These are phyloP conservation scores for Catotricha subobsoleta DNA, from an alignment of 2,888 invertebrate species.

Conservation along the genomic window DNA sequence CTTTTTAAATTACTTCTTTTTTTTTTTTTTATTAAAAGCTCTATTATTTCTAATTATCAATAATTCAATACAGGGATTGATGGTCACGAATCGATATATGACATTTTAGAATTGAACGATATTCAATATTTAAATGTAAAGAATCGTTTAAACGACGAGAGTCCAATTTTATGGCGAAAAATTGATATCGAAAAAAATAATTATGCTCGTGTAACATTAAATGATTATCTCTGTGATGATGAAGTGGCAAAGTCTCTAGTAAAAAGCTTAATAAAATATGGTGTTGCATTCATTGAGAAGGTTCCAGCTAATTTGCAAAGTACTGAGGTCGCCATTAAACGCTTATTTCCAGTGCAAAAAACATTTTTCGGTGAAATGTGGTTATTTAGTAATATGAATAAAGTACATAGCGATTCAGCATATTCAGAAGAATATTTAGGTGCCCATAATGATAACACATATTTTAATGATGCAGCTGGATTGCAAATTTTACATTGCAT, in stretches of 20 bases:
- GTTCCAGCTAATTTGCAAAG: conserved; percentile 22
- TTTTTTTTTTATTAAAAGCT: not conserved
- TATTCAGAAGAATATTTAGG: conserved; percentile 49
- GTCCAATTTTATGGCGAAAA: conserved; percentile 34
- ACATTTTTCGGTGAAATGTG: conserved; percentile 62
- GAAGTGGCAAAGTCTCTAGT: conserved; percentile 32
- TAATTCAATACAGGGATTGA: conserved; percentile 34
- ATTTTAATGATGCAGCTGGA: conserved; percentile 56
- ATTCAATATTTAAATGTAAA: conserved; percentile 25
- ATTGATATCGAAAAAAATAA: conserved; percentile 25
- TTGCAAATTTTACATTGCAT: conserved; percentile 43
- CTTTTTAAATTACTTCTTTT: not conserved
- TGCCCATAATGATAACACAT: conserved; percentile 62
- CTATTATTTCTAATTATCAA: not conserved
- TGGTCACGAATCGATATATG: conserved; percentile 35
- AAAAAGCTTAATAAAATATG: conserved; percentile 24
- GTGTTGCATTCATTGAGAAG: conserved; percentile 26
- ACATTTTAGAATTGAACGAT: conserved; percentile 9
- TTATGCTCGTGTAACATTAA: conserved; percentile 27
- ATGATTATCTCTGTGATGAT: conserved; percentile 32
- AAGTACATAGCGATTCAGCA: conserved; percentile 50
- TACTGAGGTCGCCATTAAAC: conserved; percentile 32
- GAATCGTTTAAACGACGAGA: conserved; percentile 16
- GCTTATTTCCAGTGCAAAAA: conserved; percentile 43
- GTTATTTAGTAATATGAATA: conserved; percentile 39